These are phyloP conservation scores for Doris montereyensis DNA, from an alignment of 2,888 invertebrate species.

Conservation along the genomic window DNA sequence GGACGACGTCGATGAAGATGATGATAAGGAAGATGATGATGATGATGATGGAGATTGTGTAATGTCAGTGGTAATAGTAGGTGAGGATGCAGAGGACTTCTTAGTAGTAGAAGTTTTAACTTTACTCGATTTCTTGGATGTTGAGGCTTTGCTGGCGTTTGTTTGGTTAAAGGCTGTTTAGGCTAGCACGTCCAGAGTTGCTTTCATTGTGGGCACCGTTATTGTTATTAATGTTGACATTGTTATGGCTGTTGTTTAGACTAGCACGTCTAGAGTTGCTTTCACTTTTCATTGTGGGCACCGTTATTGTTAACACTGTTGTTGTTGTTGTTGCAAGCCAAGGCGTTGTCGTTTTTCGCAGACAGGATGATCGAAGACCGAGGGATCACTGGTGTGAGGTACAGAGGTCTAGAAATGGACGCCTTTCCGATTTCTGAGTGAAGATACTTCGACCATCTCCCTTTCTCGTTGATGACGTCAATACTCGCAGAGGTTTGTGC, in stretches of 20 bases:
- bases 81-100: slow-evolving; percentile 38
- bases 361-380: background rate
- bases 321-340: no score
- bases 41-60: background rate
- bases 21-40: no score
- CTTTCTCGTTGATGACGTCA: slow-evolving; percentile 42
- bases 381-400: slow-evolving; percentile 26
- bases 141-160: background rate
- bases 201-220: no score
- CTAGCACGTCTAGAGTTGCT: background rate
- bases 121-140: no score
- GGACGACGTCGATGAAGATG: background rate
- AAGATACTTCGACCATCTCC: slow-evolving; percentile 32
- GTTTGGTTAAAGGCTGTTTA: background rate
- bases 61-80: background rate
- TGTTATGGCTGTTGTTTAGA: no score
- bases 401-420: slow-evolving; percentile 40
- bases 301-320: background rate
- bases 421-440: slow-evolving; percentile 42
- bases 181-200: no score
- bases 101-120: no score
- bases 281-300: background rate
- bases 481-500: slow-evolving; percentile 44
- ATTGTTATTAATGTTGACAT: no score
- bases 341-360: no score